Evolutionary conservation across 2,113 vertebrate species (phyloP), one percentile per base, ranked within the genome.

Genomic region (Phrynocephalus versicolor): DNA sequence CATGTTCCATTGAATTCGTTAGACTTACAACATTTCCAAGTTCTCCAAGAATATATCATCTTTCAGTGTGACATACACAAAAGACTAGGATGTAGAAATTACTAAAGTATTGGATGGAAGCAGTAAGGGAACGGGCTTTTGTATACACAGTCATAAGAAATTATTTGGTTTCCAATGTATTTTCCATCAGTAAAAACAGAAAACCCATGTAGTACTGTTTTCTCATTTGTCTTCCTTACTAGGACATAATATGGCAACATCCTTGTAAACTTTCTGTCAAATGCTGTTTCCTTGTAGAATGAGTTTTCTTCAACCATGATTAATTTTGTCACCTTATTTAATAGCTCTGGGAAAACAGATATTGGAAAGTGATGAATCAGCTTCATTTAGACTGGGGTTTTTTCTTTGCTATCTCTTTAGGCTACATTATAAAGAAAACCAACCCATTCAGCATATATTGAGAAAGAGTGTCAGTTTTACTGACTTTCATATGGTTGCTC

Each of bases 291-390:
- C 72, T 41, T 51, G 72, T 75, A 45, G 30, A 64, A 64, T 83
- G 60, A 51, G 55, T 80, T 83, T 74, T 64, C 72, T 65, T 19
- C 23, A 74, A 21, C 58, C 60, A 18, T 75, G 65, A 83, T 83
- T 83, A 83, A 64, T 51, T 64, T 65, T 83, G 82, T 35, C 82
- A 65, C 72, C 37, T 51, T 45, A 35, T 64, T 74, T 83, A 75
- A 75, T 75, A 75, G 71, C 72, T 27, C 35, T 75, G 58, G 58
- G 65, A 83, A 74, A 65, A 9, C 58, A 65, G 39, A 51, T 51
- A 75, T 33, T 83, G 13, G 82, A 75, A 75, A 37, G 58, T 74
- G 82, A 27, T 65, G 71, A 83, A 64, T 75, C 58, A 65, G 71
- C 58, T 14, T 83, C 19, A 70, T 64, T 83, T 75, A n/a, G 37